These are phyloP conservation scores for Hypolimnas misippus DNA, from an alignment of 2,888 invertebrate species.

Conservation along the genomic window DNA sequence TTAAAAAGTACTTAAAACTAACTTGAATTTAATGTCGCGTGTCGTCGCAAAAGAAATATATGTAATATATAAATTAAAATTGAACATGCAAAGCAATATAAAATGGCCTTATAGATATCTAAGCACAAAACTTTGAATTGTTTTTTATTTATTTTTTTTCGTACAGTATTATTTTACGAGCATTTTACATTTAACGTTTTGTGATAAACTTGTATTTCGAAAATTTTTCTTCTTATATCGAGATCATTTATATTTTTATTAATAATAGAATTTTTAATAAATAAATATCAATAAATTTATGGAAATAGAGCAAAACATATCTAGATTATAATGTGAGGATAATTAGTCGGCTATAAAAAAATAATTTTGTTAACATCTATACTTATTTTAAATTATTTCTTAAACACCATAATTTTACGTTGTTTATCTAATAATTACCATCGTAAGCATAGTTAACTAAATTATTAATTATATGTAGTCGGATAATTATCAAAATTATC, in stretches of 20 bases:
- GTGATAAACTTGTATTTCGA: constrained; percentile 54
- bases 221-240: constrained; percentile 27
- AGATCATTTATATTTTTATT: constrained; percentile 26
- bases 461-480: neutral
- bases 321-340: neutral
- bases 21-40: constrained; percentile 12
- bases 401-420: too few relatives aligned
- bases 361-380: neutral
- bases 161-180: constrained; percentile 67
- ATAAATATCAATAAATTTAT: neutral
- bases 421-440: too few relatives aligned
- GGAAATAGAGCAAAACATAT: constrained; percentile 9
- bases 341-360: constrained; percentile 1
- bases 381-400: neutral
- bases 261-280: neutral
- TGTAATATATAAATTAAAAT: constrained; percentile 32
- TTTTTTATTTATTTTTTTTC: constrained; percentile 48
- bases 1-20: constrained; percentile 73
- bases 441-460: neutral
- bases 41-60: constrained; percentile 31
- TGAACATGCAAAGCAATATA: constrained; percentile 64
- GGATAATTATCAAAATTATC: neutral
- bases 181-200: constrained; percentile 61
- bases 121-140: constrained; percentile 53
- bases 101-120: constrained; percentile 65